phyloP scores from a whole-genome alignment of 2,113 vertebrate species.

The Trogon melanurus region DNA sequence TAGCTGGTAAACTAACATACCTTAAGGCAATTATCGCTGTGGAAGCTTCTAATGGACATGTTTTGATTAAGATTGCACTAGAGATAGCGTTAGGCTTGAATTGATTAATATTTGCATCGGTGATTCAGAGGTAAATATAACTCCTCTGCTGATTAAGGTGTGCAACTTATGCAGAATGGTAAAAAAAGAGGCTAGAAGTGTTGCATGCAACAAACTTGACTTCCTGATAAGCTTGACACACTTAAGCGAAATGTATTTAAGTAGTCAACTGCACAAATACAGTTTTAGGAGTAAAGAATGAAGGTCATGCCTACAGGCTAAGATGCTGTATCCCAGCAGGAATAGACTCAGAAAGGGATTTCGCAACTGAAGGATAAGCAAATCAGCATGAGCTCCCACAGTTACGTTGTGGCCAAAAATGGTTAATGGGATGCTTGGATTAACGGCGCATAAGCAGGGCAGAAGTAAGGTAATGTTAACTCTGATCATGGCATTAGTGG shows the following conservation, averaged over 20 bases:
- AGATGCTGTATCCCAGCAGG: not conserved
- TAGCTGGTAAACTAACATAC: not conserved
- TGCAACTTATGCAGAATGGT: slow-evolving; percentile 20
- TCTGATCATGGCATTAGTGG: not conserved
- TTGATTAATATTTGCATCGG: slow-evolving; percentile 49
- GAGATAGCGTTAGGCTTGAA: not conserved
- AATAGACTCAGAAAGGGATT: not conserved
- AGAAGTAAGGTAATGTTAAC: not conserved
- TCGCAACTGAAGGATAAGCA: not conserved
- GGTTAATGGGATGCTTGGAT: slow-evolving; percentile 22
- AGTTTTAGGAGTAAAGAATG: slow-evolving; percentile 4
- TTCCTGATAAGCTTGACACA: slow-evolving; percentile 19
- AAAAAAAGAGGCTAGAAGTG: slow-evolving; percentile 29
- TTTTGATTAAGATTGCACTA: slow-evolving; percentile 44
- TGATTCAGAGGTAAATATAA: slow-evolving; percentile 55
- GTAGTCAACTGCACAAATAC: not conserved
- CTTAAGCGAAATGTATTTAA: slow-evolving; percentile 12
- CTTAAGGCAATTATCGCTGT: not conserved
- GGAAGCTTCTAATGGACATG: not conserved
- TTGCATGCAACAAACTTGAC: not conserved
- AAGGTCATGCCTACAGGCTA: not conserved
- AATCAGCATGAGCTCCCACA: not conserved
- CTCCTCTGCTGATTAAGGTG: slow-evolving; percentile 31
- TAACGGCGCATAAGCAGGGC: not conserved
- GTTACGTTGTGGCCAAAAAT: not conserved